Conservation (phyloP, 2,797 vertebrate genomes). For the Pogonophryne albipinna region DNA sequence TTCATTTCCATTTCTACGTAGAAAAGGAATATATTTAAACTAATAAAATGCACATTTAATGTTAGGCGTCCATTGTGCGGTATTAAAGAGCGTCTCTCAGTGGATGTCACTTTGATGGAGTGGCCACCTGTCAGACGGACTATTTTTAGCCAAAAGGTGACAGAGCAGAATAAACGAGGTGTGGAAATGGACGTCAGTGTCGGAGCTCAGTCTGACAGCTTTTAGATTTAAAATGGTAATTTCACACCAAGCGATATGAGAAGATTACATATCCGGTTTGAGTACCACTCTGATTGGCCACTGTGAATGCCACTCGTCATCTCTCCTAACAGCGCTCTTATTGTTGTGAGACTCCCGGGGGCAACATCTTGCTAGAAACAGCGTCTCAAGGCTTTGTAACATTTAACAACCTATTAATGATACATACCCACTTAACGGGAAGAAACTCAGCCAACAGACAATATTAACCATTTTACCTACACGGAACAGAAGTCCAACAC, state of each 20-base stretch:
- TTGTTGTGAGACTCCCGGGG: no score
- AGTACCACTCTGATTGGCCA: no score
- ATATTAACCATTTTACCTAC: no score
- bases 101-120: constrained; percentile 49
- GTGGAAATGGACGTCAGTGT: constrained; percentile 49
- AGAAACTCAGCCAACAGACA: no score
- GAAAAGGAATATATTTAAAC: neutral
- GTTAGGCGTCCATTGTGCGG: constrained; percentile 5
- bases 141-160: constrained; percentile 72
- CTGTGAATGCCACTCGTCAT: no score
- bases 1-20: neutral
- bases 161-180: constrained; percentile 55
- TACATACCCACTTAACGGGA: no score
- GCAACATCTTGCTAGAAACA: no score
- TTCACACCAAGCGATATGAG: constrained; percentile 16
- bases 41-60: constrained; percentile 19
- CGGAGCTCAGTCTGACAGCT: constrained; percentile 34
- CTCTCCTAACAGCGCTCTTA: no score
- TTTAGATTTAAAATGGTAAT: constrained; percentile 64
- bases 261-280: neutral
- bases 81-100: neutral
- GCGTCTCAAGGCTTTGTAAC: no score
- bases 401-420: no score
- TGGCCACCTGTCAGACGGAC: constrained; percentile 53
- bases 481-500: no score